Evolutionary conservation across 2,888 invertebrate genomes (phyloP), one percentile per base, ranked within the genome.

Genomic region (Odontomyia ornata): DNA sequence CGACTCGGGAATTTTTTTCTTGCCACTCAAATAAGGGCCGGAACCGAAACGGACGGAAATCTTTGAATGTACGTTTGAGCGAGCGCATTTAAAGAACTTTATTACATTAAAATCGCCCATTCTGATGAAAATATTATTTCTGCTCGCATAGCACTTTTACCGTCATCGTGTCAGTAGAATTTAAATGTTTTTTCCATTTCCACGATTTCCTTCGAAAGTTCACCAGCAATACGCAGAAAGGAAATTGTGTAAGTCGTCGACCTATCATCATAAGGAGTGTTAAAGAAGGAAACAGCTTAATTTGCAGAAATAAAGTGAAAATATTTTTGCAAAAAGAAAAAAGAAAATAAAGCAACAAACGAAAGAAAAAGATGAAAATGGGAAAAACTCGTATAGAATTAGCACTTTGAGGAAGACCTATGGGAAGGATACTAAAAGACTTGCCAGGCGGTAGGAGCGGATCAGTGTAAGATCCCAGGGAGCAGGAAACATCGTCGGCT

Each of bases 281-380:
- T 71, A 71, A 52, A 64, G 36, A 23, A 36, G 21, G 60, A 73
- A 60, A 57, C 25, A 60, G 73, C 73, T 73, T 73, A 73, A 73
- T 73, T 73, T 73, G 73, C 73, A 73, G 73, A 57, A 73, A 73
- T 73, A 73, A 73, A 73, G 73, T 73, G 73, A 73, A 73, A 73
- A 73, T 73, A 57, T 57, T 57, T 69, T 69, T 69, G 36, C 30
- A 43, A 28, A 57, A 27, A 57, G 23, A 57, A 72, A 71, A 71
- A 23, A 67, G n/a, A n/a, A 36, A 36, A 36, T 36, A 36, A 36
- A 36, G 9, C 36, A 4, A 52, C 18, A 15, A 52, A 47, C 46
- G 4, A 46, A 69, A 69, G 69, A 46, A 69, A 69, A 15, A 69
- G 43, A 46, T 69, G 69, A 23, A 57, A 57, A 72, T 57, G 57